Conservation (phyloP, 2,797 vertebrate species). For the Loriculus beryllinus region DNA sequence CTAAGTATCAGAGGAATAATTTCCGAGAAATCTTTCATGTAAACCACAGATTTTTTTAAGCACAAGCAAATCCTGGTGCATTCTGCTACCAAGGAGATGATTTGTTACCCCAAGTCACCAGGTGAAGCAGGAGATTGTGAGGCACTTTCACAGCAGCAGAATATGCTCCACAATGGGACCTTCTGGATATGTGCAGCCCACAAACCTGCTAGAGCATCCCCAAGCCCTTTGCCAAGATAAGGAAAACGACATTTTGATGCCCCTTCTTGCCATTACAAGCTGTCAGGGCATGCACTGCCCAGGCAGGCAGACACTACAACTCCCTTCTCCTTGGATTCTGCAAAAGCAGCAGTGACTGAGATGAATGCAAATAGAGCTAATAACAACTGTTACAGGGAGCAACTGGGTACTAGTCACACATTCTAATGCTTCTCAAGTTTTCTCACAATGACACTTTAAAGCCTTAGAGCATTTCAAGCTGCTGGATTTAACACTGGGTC, state of each 20-base stretch:
- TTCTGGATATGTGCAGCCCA: background rate
- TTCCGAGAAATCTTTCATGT: background rate
- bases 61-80: background rate
- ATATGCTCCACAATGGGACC: background rate
- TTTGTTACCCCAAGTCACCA: fast-evolving
- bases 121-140: background rate
- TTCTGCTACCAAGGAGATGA: background rate
- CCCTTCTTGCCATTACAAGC: background rate
- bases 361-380: background rate
- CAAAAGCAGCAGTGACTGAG: background rate
- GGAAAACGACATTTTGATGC: background rate
- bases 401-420: background rate
- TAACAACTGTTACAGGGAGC: background rate
- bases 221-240: background rate
- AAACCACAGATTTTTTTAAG: background rate
- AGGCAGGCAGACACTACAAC: background rate
- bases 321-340: background rate
- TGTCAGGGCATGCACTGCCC: background rate
- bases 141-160: background rate
- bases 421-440: background rate
- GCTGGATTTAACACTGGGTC: background rate
- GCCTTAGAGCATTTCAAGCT: background rate
- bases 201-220: background rate
- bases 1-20: background rate
- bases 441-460: background rate